These are phyloP conservation scores for Eristalis tenax DNA, from an alignment of 2,888 invertebrate species.

Conservation along the genomic window DNA sequence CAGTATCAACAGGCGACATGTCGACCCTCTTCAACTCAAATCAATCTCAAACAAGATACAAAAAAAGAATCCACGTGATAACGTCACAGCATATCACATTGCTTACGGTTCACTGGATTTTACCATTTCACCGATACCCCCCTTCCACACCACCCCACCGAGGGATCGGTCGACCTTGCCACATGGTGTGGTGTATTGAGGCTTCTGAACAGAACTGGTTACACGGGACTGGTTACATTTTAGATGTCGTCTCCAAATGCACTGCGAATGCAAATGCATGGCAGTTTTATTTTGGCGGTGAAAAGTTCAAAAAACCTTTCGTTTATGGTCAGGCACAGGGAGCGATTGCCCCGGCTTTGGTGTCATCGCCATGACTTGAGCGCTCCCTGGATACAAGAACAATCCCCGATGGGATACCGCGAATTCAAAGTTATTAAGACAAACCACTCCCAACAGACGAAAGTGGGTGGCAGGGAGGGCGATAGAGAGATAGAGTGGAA, in stretches of 20 bases:
- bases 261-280: background rate
- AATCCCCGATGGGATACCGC: background rate
- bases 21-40: conserved; percentile 40
- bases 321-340: background rate
- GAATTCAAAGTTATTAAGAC: conserved; percentile 27
- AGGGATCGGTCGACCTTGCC: conserved; percentile 18
- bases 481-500: no score
- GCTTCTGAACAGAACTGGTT: no score
- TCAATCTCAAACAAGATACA: background rate
- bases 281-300: background rate
- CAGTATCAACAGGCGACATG: background rate
- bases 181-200: background rate
- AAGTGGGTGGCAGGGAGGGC: no score
- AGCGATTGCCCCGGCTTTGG: background rate
- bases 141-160: background rate
- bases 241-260: background rate
- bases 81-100: conserved; percentile 24
- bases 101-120: conserved; percentile 34
- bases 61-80: conserved; percentile 15
- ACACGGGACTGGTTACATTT: conserved; percentile 1
- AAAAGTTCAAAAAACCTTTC: conserved; percentile 25
- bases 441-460: conserved; percentile 14
- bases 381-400: background rate
- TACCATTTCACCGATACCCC: background rate
- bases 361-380: background rate